phyloP scores from a whole-genome alignment of 2,113 vertebrate genomes.

The Oryzias woworae region DNA sequence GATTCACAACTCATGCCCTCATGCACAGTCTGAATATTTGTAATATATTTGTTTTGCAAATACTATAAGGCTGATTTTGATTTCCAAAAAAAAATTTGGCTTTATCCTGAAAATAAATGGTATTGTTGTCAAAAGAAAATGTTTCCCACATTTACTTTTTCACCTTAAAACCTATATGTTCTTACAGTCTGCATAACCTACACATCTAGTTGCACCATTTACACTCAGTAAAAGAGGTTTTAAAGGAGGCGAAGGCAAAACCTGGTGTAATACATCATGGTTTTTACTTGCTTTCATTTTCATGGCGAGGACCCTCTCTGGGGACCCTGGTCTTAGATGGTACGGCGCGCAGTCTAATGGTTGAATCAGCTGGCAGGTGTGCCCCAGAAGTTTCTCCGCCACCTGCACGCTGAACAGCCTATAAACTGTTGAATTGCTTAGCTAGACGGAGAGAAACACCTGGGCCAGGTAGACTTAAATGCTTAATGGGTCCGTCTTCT shows the following conservation, averaged over 20 bases:
- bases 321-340: constrained; percentile 54
- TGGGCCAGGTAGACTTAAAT: constrained; percentile 56
- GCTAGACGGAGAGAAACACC: constrained; percentile 57
- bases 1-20: too few species aligned
- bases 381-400: constrained; percentile 65
- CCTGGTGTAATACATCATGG: constrained; percentile 55
- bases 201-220: constrained; percentile 34
- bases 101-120: too few species aligned
- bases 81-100: too few species aligned
- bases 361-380: constrained; percentile 76
- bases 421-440: constrained; percentile 64
- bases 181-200: constrained; percentile 24
- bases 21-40: too few species aligned
- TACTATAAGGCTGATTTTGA: too few species aligned
- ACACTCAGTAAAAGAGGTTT: constrained; percentile 42
- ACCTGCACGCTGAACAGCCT: constrained; percentile 58
- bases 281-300: constrained; percentile 62
- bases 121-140: not conserved
- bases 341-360: constrained; percentile 57
- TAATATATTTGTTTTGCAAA: too few species aligned
- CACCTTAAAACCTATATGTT: constrained; percentile 7
- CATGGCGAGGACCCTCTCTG: constrained; percentile 42
- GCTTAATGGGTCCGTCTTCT: constrained; percentile 54
- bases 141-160: constrained; percentile 9
- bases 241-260: constrained; percentile 31